Evolutionary conservation across 2,888 invertebrate species (phyloP).

Genomic region (Euclidia mi): DNA sequence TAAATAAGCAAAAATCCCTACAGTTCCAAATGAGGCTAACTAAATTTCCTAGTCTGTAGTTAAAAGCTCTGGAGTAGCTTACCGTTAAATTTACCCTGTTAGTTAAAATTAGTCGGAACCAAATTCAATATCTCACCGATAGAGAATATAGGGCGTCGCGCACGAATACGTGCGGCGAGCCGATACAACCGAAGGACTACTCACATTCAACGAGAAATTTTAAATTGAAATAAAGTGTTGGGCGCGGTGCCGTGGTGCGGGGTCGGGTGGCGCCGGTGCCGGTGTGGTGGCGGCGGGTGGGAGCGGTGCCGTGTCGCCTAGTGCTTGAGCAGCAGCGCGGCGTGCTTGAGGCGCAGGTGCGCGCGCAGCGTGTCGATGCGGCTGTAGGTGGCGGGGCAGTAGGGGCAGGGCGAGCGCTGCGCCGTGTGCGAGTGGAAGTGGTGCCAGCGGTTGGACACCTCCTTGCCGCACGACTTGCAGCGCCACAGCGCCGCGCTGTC

Average conservation of each 20-base stretch:
- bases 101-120: constrained; percentile 76
- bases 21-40: constrained; percentile 44
- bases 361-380: constrained; percentile 96
- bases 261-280: constrained; percentile 35
- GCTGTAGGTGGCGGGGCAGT: constrained; percentile 96
- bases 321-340: constrained; percentile 85
- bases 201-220: constrained; percentile 47
- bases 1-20: constrained; percentile 24
- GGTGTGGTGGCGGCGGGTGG: constrained; percentile 44
- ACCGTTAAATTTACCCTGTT: constrained; percentile 82
- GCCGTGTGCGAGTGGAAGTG: constrained; percentile 96
- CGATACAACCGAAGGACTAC: constrained; percentile 67
- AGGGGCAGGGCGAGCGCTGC: constrained; percentile 94
- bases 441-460: constrained; percentile 97
- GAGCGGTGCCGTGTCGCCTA: constrained; percentile 53
- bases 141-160: constrained; percentile 72
- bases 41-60: constrained; percentile 49
- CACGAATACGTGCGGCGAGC: constrained; percentile 84
- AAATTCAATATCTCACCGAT: constrained; percentile 73
- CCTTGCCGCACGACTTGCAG: constrained; percentile 95
- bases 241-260: constrained; percentile 18
- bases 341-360: constrained; percentile 95
- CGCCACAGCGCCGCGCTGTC: constrained; percentile 94
- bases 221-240: constrained; percentile 28
- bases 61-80: constrained; percentile 65